These are phyloP conservation scores for Pinctada fucata DNA, from an alignment of 2,888 invertebrate species.

Conservation along the genomic window DNA sequence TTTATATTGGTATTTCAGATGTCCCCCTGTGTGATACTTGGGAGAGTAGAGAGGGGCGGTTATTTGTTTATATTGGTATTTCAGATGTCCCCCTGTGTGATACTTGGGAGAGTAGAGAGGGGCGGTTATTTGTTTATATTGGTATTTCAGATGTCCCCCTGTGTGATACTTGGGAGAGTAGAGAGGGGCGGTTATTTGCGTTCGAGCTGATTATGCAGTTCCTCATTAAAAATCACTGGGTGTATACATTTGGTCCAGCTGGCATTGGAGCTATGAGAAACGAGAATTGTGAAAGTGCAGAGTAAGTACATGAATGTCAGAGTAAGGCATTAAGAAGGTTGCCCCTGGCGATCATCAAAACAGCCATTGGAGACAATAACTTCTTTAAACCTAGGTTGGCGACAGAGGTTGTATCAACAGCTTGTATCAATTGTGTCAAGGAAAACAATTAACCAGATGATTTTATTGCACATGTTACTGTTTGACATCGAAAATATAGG, in stretches of 20 bases:
- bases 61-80: too few species aligned
- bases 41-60: too few species aligned
- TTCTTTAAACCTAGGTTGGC: too few species aligned
- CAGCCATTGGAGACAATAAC: too few species aligned
- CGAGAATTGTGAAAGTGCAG: slow-evolving; percentile 9
- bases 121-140: slow-evolving; percentile 42
- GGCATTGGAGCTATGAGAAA: slow-evolving; percentile 37
- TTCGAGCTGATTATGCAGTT: slow-evolving; percentile 74
- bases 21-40: too few species aligned
- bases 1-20: too few species aligned
- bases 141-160: slow-evolving; percentile 33
- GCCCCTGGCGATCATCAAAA: background rate
- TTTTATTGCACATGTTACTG: too few species aligned
- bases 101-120: slow-evolving; percentile 74
- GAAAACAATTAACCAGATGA: too few species aligned
- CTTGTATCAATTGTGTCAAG: too few species aligned
- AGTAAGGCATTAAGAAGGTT: background rate
- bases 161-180: slow-evolving; percentile 70
- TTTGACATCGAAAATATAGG: too few species aligned
- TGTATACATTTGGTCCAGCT: slow-evolving; percentile 71
- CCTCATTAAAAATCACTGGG: slow-evolving; percentile 72
- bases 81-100: slow-evolving; percentile 46
- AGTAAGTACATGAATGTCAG: background rate
- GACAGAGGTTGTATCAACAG: too few species aligned
- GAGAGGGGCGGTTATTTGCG: slow-evolving; percentile 73